phyloP scores from a whole-genome alignment of 2,888 invertebrate genomes.

The Drosophila testacea region DNA sequence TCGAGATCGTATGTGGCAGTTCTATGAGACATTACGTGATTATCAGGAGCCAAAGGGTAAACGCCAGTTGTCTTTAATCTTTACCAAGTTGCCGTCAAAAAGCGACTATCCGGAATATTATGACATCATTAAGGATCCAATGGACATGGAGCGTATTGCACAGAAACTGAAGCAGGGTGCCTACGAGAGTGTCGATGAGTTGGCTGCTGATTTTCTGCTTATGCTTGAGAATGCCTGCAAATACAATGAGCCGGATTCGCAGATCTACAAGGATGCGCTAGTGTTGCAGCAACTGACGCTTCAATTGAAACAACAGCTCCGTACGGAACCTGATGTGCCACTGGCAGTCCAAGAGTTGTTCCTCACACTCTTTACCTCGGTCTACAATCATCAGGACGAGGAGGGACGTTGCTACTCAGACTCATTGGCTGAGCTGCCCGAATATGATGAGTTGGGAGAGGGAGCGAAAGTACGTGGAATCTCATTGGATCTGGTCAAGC shows the following conservation, averaged over 20 bases:
- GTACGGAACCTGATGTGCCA: conserved; percentile 92
- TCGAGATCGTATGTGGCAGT: conserved; percentile 93
- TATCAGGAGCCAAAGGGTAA: conserved; percentile 93
- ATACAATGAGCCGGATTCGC: conserved; percentile 98
- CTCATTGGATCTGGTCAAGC: conserved; percentile 96
- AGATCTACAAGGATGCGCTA: conserved; percentile 98
- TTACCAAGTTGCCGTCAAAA: conserved; percentile 97
- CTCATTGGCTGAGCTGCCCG: conserved; percentile 96
- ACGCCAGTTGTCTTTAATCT: conserved; percentile 96
- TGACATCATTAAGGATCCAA: conserved; percentile 97
- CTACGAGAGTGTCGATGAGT: conserved; percentile 93
- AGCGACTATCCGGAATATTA: conserved; percentile 98
- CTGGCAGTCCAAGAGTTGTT: conserved; percentile 96
- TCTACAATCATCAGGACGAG: conserved; percentile 98
- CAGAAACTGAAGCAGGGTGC: conserved; percentile 91
- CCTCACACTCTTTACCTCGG: conserved; percentile 94
- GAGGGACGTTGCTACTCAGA: conserved; percentile 98
- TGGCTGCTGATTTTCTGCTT: conserved; percentile 94
- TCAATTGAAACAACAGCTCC: conserved; percentile 95
- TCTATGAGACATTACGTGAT: conserved; percentile 96
- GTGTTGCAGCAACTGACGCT: conserved; percentile 95
- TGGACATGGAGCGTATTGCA: conserved; percentile 97
- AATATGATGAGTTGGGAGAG: conserved; percentile 91
- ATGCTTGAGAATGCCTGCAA: conserved; percentile 99
- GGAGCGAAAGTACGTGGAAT: conserved; percentile 90